Base-by-base conservation (phyloP, 2,888 invertebrate genomes). In the Antitype chi region DNA sequence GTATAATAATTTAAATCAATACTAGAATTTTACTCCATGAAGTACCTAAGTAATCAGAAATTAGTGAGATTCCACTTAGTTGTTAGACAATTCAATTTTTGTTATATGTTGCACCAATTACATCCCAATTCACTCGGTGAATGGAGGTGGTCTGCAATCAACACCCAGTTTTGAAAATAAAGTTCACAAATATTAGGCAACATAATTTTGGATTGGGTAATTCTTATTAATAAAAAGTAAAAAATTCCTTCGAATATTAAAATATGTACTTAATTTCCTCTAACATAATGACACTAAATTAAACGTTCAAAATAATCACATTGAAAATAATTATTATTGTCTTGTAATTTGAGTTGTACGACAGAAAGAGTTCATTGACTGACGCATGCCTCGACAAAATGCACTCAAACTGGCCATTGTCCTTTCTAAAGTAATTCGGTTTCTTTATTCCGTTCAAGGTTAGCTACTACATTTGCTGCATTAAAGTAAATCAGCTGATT, bases 341-440 rank as follows among this genome's bases (percentile, higher is more conserved):
- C 20, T 67, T 4, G 38, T 52, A 43, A 57, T 62, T 25, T 9
- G 0, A 15, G 47, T 23, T 17, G 5, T 63, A 17, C 25, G 71
- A 62, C 49, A 69, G 68, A 68, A 73, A 4, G 62, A 86, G 81
- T 77, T 81, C 81, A 77, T 67, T 86, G 81, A 81, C 75, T 75
- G 76, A 62, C 67, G 62, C n/a, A 20, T 68, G 59, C 49, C 68
- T 64, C 70, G 70, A 49, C 64, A 62, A 74, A 38, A 28, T 38
- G 28, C 28, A 66, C 28, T 73, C 13, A 52, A 74, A 84, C 63
- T 60, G 63, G 38, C 32, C 43, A 78, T 79, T 83, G 84, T 77
- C 76, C 84, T 77, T 84, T 85, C 84, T 81, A 81, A 86, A 85
- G 52, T 66, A 20, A 8, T 59, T 76, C 38, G 13, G 28, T 68